phyloP scores from a whole-genome alignment of 1,140 invertebrate species.

The Solenopsis fugax region DNA sequence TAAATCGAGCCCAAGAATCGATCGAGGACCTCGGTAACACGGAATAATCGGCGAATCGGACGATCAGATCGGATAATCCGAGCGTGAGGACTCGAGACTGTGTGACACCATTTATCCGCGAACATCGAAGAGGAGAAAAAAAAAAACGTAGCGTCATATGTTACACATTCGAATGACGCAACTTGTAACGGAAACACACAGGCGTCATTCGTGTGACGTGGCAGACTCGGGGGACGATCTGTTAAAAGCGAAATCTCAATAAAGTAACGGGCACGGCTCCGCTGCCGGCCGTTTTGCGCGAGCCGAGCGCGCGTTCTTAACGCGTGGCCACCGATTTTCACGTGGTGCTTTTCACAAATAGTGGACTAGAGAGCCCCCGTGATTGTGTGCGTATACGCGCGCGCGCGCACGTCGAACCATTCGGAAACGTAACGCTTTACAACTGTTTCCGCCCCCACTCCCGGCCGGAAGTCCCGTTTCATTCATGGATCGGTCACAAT shows the following conservation, averaged over 20 bases:
- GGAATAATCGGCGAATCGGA: neutral
- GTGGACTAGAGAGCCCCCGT: neutral
- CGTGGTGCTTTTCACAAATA: constrained; percentile 36
- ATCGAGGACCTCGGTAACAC: neutral
- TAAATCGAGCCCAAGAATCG: neutral
- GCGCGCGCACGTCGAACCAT: constrained; percentile 76
- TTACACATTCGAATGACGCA: constrained; percentile 39
- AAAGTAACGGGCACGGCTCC: neutral
- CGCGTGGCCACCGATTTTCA: constrained; percentile 8
- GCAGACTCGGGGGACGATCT: neutral
- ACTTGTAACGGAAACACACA: constrained; percentile 34
- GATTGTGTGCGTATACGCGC: constrained; percentile 60
- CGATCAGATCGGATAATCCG: constrained; percentile 10
- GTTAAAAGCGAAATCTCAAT: constrained; percentile 38
- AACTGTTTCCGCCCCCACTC: constrained; percentile 85
- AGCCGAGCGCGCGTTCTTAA: neutral
- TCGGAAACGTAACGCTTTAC: constrained; percentile 82
- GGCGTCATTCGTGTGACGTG: constrained; percentile 37
- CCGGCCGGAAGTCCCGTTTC: constrained; percentile 84
- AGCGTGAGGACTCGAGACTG: constrained; percentile 3
- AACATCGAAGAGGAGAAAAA: neutral
- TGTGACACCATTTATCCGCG: constrained; percentile 17
- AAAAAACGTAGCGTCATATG: constrained; percentile 8
- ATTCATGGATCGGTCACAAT: constrained; percentile 85
- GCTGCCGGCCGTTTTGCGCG: neutral